A percentile compares a stretch with the other conserved stretches of the same genome.
phyloP scores from a whole-genome alignment of 2,113 vertebrate species.

The Salvelinus namaycush region DNA sequence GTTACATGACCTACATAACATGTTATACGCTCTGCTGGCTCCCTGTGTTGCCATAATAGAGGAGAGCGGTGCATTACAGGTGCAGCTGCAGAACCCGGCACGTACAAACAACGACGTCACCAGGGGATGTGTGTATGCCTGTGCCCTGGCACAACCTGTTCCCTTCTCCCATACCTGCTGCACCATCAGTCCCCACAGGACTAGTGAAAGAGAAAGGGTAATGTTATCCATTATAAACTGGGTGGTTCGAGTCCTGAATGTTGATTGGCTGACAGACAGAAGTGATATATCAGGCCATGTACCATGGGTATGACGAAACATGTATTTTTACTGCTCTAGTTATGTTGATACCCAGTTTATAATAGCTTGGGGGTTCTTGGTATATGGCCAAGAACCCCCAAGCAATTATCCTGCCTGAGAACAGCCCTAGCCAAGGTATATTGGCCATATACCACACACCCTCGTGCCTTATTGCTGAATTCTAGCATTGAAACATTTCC shows the following conservation, averaged over 20 bases:
- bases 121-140: no score
- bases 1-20: constrained; percentile 80
- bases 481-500: neutral
- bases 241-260: no score
- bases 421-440: no score
- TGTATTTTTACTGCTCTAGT: no score
- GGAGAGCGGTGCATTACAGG: constrained; percentile 71
- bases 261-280: no score
- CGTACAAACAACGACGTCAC: constrained; percentile 8
- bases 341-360: no score
- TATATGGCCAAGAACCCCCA: no score
- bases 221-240: neutral
- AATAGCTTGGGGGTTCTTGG: no score
- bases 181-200: neutral
- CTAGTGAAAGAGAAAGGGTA: neutral
- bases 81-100: constrained; percentile 51
- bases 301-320: no score
- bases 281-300: no score
- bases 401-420: no score
- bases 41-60: constrained; percentile 64
- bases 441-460: neutral
- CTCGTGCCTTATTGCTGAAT: neutral
- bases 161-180: constrained; percentile 50
- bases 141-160: constrained; percentile 56
- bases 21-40: constrained; percentile 71